Percentiles rank a stretch among this genome's conserved stretches.
Evolutionary conservation across 2,113 vertebrate species (phyloP).

Genomic region (Thryonomys swinderianus): DNA sequence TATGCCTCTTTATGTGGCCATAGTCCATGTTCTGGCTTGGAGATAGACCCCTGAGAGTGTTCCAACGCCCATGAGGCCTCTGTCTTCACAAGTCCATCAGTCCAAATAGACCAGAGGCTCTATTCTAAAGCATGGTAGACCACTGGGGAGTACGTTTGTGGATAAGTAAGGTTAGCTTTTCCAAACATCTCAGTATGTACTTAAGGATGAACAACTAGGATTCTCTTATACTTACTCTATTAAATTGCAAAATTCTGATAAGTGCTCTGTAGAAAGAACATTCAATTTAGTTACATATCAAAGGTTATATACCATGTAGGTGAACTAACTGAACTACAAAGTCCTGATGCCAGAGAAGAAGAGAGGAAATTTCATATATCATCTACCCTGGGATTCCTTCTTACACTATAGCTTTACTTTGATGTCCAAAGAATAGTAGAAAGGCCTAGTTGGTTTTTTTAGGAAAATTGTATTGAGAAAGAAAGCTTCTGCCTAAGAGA

Average conservation of each 20-base stretch:
- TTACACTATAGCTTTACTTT: background rate
- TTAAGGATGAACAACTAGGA: conserved; percentile 14
- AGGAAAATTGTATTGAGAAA: too few relatives aligned
- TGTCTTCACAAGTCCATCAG: background rate
- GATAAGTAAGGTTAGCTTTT: background rate
- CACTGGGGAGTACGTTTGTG: background rate
- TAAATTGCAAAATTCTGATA: conserved; percentile 61
- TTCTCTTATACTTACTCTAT: conserved; percentile 25
- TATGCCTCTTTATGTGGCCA: rapidly evolving
- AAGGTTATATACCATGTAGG: conserved; percentile 29
- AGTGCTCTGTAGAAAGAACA: conserved; percentile 42
- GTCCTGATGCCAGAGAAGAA: background rate
- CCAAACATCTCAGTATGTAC: conserved; percentile 33
- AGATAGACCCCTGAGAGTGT: rapidly evolving
- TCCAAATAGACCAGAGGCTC: background rate
- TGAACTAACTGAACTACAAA: background rate
- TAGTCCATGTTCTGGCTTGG: background rate
- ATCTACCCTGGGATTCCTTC: conserved; percentile 23
- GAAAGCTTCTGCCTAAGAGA: too few relatives aligned
- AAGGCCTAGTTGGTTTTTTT: conserved; percentile 23
- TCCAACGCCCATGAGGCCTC: background rate
- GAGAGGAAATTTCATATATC: conserved; percentile 16
- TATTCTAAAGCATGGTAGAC: background rate
- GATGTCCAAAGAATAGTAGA: background rate
- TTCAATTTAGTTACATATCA: conserved; percentile 50